Evolutionary conservation across 1,140 invertebrate species (phyloP).

Genomic region (Lasaia peninsularis): DNA sequence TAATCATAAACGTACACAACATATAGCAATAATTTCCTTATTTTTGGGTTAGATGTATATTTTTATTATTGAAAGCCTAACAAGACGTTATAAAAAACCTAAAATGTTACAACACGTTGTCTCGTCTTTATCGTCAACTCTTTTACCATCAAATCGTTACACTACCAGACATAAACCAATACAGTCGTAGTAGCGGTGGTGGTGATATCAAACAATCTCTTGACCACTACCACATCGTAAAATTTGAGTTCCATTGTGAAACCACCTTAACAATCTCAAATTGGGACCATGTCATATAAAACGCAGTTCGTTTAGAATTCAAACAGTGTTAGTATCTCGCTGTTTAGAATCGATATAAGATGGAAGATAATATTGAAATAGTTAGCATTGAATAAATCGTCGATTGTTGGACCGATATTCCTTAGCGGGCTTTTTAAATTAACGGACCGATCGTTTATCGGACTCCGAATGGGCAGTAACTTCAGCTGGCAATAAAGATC

Average conservation of each 20-base stretch:
- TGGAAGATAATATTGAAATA: constrained; percentile 64
- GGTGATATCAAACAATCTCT: no score
- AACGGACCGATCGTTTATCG: constrained; percentile 29
- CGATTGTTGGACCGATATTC: constrained; percentile 43
- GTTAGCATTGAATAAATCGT: constrained; percentile 59
- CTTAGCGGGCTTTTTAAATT: constrained; percentile 54
- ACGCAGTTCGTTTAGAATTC: constrained; percentile 49
- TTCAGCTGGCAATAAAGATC: constrained; percentile 20
- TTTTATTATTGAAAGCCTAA: no score
- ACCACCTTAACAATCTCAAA: constrained; percentile 36
- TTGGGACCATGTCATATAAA: constrained; percentile 50
- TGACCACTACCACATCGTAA: no score
- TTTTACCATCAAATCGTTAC: no score
- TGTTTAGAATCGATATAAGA: constrained; percentile 50
- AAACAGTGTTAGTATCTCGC: constrained; percentile 46
- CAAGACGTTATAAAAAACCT: no score
- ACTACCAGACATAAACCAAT: no score
- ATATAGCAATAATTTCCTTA: no score
- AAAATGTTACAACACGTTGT: no score
- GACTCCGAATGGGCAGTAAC: constrained; percentile 30
- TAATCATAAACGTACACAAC: no score
- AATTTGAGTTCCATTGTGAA: constrained; percentile 25
- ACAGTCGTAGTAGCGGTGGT: no score
- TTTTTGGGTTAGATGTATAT: no score
- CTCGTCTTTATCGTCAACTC: no score